Evolutionary conservation across 2,888 invertebrate species (phyloP).

Genomic region (Standfussiana lucernea): DNA sequence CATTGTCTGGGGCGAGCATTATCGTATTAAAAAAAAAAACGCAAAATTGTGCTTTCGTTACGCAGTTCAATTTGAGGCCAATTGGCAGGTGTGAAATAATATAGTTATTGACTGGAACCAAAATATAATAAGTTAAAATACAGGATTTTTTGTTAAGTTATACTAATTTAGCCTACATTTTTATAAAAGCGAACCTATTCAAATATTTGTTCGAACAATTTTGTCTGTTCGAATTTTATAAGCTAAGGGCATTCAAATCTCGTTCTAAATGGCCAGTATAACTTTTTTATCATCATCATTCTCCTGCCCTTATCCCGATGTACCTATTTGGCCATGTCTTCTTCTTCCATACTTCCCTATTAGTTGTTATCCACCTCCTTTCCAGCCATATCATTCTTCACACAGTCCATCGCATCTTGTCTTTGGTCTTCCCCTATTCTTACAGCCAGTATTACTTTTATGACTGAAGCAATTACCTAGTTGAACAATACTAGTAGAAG

Average conservation of each 20-base stretch:
- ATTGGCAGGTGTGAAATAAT: slow-evolving; percentile 63
- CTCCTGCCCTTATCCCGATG: neutral
- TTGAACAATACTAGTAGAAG: slow-evolving; percentile 8
- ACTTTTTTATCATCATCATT: neutral
- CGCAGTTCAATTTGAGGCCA: slow-evolving; percentile 56
- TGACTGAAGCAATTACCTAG: slow-evolving; percentile 25
- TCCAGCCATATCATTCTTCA: neutral
- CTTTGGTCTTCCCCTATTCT: neutral
- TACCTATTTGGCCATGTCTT: neutral
- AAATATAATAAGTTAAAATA: slow-evolving; percentile 28
- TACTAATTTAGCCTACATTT: slow-evolving; percentile 8
- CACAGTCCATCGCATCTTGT: neutral
- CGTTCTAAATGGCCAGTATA: neutral
- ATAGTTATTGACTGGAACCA: slow-evolving; percentile 22
- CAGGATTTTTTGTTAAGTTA: neutral
- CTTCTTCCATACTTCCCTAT: neutral
- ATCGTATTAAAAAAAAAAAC: slow-evolving; percentile 56
- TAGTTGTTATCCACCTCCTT: neutral
- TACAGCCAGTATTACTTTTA: slow-evolving; percentile 14
- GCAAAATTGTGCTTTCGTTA: slow-evolving; percentile 51
- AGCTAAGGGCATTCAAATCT: neutral
- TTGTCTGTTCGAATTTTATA: slow-evolving; percentile 34
- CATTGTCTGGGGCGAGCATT: slow-evolving; percentile 61
- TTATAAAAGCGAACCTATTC: neutral
- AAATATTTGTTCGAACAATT: neutral